Percentiles rank a stretch among this genome's conserved stretches.
phyloP scores from a whole-genome alignment of 2,113 vertebrate species.

The Andinoacara biseriatus region DNA sequence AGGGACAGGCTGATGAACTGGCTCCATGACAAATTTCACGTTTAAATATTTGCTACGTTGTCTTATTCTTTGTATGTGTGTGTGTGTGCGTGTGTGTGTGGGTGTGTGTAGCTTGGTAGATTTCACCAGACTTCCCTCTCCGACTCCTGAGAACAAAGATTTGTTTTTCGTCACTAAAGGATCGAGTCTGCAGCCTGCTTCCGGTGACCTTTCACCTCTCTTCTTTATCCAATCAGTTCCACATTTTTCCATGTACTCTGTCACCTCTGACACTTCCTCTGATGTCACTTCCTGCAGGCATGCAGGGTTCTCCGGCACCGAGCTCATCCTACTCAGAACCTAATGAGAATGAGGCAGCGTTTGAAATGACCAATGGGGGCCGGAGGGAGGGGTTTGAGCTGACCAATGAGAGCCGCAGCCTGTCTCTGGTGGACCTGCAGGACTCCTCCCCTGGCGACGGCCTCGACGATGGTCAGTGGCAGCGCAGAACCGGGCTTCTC shows the following conservation, averaged over 20 bases:
- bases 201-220: constrained; percentile 61
- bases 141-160: constrained; percentile 99
- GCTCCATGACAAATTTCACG: too few relatives aligned
- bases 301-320: constrained; percentile 86
- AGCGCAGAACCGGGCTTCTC: constrained; percentile 87
- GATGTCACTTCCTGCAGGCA: constrained; percentile 49
- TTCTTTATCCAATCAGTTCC: not conserved
- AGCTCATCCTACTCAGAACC: constrained; percentile 98
- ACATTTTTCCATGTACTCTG: not conserved
- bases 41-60: not conserved
- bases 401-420: constrained; percentile 92
- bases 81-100: not conserved
- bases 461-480: constrained; percentile 83
- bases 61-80: not conserved
- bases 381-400: constrained; percentile 76
- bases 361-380: constrained; percentile 66
- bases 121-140: constrained; percentile 98
- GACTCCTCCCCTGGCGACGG: constrained; percentile 83
- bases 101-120: constrained; percentile 89
- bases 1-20: not conserved
- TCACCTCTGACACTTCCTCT: not conserved
- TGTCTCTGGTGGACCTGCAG: constrained; percentile 97
- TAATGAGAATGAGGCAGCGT: constrained; percentile 86
- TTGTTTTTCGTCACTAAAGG: constrained; percentile 98
- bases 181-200: constrained; percentile 88